Percentiles rank a stretch among this genome's conserved stretches.
These are phyloP conservation scores for Vesta saturnalis DNA, from an alignment of 2,888 invertebrate species.

Conservation along the genomic window DNA sequence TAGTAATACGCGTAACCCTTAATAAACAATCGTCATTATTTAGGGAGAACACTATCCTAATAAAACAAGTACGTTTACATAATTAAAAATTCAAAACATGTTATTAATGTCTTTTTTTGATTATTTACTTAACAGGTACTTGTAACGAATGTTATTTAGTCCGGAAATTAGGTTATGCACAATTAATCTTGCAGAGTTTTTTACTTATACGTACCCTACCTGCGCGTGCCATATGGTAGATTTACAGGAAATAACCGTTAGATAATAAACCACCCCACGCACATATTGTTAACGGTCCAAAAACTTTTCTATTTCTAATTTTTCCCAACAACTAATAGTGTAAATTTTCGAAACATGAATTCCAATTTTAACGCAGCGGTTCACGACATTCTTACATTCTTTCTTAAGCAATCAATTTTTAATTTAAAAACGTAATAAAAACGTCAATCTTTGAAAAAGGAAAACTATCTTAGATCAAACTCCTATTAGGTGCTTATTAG, in stretches of 20 bases:
- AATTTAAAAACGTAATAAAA: background rate
- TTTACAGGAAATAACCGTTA: slow-evolving; percentile 37
- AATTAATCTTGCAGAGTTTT: slow-evolving; percentile 26
- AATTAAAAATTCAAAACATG: background rate
- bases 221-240: slow-evolving; percentile 36
- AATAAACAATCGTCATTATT: too few species aligned
- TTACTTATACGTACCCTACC: slow-evolving; percentile 25
- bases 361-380: too few species aligned
- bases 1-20: too few species aligned
- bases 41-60: background rate
- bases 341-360: too few species aligned
- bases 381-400: background rate
- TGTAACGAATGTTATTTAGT: slow-evolving; percentile 20
- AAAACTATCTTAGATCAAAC: background rate
- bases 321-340: too few species aligned
- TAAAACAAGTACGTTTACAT: background rate
- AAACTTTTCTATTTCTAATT: background rate
- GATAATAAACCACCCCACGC: slow-evolving; percentile 30
- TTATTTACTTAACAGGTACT: slow-evolving; percentile 19
- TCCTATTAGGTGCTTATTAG: background rate
- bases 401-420: background rate
- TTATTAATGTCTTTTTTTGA: background rate
- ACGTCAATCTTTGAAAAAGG: background rate
- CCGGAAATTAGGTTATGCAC: slow-evolving; percentile 32
- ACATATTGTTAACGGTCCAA: slow-evolving; percentile 24